phyloP scores from a whole-genome alignment of 2,113 vertebrate genomes.

The rat (Rattus norvegicus) region DNA sequence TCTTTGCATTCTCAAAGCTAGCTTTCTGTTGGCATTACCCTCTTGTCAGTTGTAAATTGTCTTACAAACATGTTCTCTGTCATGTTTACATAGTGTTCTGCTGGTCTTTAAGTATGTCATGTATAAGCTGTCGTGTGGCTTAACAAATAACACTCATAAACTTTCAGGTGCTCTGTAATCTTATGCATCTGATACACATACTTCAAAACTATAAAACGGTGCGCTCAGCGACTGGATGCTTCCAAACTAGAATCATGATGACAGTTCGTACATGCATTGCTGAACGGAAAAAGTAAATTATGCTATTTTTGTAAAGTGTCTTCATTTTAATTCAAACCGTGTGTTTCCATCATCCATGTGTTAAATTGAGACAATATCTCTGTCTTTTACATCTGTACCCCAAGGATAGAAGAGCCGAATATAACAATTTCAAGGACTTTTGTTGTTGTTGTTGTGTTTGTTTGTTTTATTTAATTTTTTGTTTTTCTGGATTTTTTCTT shows the following conservation, averaged over 20 bases:
- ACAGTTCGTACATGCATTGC: background rate
- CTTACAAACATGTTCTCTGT: background rate
- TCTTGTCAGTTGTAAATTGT: conserved; percentile 29
- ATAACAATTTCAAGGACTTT: background rate
- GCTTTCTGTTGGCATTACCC: background rate
- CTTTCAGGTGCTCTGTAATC: conserved; percentile 35
- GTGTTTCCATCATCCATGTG: background rate
- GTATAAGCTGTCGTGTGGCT: background rate
- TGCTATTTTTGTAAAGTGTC: background rate
- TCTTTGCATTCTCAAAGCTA: background rate
- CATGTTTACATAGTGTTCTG: conserved; percentile 22
- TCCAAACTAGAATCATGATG: conserved; percentile 37
- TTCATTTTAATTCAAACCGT: conserved; percentile 31
- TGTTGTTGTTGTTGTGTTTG: too few relatives aligned
- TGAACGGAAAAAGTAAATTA: conserved; percentile 39
- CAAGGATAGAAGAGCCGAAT: background rate
- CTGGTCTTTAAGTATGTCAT: conserved; percentile 7
- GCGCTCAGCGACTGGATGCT: background rate
- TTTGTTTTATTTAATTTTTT: too few relatives aligned
- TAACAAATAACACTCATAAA: conserved; percentile 58
- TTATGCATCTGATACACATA: conserved; percentile 2
- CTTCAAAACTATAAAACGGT: conserved; percentile 10
- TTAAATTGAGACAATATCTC: background rate
- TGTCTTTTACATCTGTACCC: background rate
- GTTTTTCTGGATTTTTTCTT: background rate